A percentile compares a stretch with the other conserved stretches of the same genome.
phyloP scores from a whole-genome alignment of 2,888 invertebrate genomes.

The Pachycephus smyrnensis region DNA sequence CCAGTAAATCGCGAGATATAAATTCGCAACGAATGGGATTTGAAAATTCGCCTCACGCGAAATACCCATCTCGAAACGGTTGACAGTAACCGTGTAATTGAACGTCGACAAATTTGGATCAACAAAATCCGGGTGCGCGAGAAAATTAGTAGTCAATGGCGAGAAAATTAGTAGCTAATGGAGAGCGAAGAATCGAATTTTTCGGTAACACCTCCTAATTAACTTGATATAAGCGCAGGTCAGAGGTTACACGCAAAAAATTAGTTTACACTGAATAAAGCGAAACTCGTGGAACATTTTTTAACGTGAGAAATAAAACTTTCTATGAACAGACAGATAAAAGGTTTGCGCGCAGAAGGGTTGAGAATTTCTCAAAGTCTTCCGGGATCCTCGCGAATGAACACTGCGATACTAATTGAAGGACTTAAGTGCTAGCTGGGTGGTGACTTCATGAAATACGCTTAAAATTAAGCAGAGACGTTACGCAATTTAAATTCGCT shows the following conservation, averaged over 20 bases:
- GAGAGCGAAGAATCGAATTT: background rate
- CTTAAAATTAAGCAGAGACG: background rate
- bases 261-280: background rate
- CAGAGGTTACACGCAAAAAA: background rate
- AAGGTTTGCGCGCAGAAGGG: background rate
- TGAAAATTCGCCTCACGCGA: background rate
- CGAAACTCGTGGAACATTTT: background rate
- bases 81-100: background rate
- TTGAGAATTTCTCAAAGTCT: background rate
- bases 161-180: background rate
- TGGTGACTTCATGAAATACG: background rate
- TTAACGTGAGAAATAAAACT: background rate
- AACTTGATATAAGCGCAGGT: background rate
- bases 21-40: background rate
- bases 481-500: background rate
- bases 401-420: background rate
- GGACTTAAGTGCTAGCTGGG: background rate
- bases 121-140: background rate
- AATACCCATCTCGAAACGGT: background rate
- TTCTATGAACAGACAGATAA: background rate
- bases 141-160: background rate
- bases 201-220: background rate
- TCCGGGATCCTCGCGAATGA: background rate
- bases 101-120: background rate
- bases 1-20: background rate